A percentile compares a stretch with the other conserved stretches of the same genome.
phyloP scores from a whole-genome alignment of 2,797 vertebrate genomes.

The Molossus molossus region DNA sequence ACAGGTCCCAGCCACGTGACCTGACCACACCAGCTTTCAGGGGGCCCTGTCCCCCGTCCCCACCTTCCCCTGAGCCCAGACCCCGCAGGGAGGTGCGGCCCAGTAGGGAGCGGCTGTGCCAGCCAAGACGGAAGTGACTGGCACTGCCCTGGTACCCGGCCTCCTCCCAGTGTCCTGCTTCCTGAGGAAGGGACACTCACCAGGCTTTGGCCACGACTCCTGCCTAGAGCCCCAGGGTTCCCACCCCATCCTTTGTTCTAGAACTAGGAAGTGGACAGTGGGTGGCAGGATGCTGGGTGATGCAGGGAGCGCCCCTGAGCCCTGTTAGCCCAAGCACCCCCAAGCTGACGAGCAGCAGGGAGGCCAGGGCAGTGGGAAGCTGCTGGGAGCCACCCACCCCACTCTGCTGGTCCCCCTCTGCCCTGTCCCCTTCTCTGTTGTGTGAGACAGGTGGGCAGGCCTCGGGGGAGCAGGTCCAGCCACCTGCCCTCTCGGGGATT shows the following conservation, averaged over 20 bases:
- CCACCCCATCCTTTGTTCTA: background rate
- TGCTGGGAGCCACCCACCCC: accelerated
- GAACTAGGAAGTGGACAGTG: background rate
- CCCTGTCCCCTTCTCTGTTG: background rate
- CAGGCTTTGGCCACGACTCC: too few species aligned
- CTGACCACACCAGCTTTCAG: background rate
- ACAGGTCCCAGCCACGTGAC: background rate
- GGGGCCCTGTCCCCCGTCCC: background rate
- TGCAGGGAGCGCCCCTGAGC: accelerated
- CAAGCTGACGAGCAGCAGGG: accelerated
- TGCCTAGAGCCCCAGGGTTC: background rate
- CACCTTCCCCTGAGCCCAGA: background rate
- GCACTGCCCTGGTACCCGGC: background rate
- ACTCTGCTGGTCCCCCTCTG: background rate
- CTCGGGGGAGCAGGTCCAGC: background rate
- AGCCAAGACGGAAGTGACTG: background rate
- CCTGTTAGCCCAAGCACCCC: background rate
- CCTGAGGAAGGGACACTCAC: background rate
- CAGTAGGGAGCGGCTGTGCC: background rate
- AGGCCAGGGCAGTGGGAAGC: background rate
- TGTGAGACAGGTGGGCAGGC: background rate
- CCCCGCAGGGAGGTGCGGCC: background rate
- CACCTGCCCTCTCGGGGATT: too few species aligned
- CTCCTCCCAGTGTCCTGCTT: background rate
- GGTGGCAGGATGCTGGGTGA: background rate